Conservation (phyloP, 1,140 invertebrate species). For the Nasonia vitripennis region DNA sequence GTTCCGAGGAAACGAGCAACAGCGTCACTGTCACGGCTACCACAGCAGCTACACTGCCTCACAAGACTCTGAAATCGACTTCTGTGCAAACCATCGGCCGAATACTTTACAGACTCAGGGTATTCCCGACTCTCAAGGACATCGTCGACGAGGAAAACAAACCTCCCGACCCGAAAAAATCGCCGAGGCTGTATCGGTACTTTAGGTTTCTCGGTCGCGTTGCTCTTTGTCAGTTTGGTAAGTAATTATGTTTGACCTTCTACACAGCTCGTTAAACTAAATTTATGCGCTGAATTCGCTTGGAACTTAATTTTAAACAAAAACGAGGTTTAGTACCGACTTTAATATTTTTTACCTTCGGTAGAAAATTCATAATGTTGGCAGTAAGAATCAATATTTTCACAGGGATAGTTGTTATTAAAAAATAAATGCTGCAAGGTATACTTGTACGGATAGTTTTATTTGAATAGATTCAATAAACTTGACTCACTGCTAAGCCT, state of each 20-base stretch:
- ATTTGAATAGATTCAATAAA: too few relatives aligned
- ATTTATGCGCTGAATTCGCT: neutral
- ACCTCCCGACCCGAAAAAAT: slow-evolving; percentile 54
- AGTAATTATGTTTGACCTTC: slow-evolving; percentile 35
- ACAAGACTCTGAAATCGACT: neutral
- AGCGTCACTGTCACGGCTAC: neutral
- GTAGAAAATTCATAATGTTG: too few relatives aligned
- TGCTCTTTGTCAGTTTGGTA: slow-evolving; percentile 71
- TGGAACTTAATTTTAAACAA: slow-evolving; percentile 15
- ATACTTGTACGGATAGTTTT: too few relatives aligned
- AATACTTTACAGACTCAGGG: slow-evolving; percentile 73
- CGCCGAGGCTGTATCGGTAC: slow-evolving; percentile 62
- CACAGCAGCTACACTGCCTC: neutral
- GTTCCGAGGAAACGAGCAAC: neutral
- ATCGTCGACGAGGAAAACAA: slow-evolving; percentile 61
- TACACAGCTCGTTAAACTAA: too few relatives aligned
- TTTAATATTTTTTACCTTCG: too few relatives aligned
- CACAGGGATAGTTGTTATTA: too few relatives aligned
- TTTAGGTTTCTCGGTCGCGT: slow-evolving; percentile 69
- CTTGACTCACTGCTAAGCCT: too few relatives aligned
- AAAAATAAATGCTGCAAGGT: too few relatives aligned
- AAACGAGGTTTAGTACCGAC: neutral
- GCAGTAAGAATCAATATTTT: too few relatives aligned
- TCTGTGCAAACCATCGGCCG: slow-evolving; percentile 69
- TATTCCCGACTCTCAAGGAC: slow-evolving; percentile 70